Base-by-base conservation (phyloP, 2,888 invertebrate genomes). In the Mimumesa dahlbomi region DNA sequence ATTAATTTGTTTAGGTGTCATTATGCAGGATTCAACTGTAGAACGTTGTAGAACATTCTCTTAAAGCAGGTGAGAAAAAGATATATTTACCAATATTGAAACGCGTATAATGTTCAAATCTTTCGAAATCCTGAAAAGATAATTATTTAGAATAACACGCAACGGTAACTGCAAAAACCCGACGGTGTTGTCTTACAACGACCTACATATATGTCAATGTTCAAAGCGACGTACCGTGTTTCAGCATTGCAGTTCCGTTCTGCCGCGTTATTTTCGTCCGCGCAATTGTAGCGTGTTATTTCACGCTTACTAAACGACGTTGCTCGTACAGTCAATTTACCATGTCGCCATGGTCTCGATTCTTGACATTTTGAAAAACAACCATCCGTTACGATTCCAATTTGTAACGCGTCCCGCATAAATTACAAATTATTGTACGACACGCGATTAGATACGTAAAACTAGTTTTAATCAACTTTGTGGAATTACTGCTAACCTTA, bases 381-480 rank as follows among this genome's bases (percentile, higher is more conserved):
- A 11, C n/a, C 43, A 45, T 11, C 18, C 25, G 40, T 72, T 53
- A 42, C 42, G 57, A 34, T 13, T 21, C 18, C 38, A 29, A 11
- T 48, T 53, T 45, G 45, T 40, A 36, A 13, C 49, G 14, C 31
- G 36, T 21, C 29, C 46, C 22, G 13, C 21, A 46, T 64, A 58
- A 65, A 45, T 56, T 46, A 56, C 48, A 43, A 48, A 19, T 58
- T 45, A 58, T 63, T 53, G 48, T 38, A 22, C 13, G 73, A 73
- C 65, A 70, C 61, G 31, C 70, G 42, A 63, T 73, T 76, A 73
- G 52, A 59, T 50, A 31, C 59, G 54, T 40, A 56, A n/a, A 46
- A 57, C 62, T 63, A 34, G 31, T 49, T 42, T 21, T 59, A 69
- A 73, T 76, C 61, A 64, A 50, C 21, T 46, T 29, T 5, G 29